Conservation (phyloP, 92 coral and sea anemone species). For the Virgularia gustaviana region DNA sequence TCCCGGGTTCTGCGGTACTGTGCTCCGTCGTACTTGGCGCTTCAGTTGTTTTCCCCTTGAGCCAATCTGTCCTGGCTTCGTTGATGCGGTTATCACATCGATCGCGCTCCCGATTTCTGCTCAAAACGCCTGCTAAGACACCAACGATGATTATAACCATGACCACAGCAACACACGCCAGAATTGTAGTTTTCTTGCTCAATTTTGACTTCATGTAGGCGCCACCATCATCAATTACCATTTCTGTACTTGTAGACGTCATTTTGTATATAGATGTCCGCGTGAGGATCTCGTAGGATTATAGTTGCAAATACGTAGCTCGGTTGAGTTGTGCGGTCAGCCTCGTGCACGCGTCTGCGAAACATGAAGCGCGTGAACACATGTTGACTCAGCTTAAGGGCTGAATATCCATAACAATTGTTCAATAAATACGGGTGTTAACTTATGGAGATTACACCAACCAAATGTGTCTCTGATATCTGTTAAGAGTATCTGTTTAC, state of each 20-base stretch:
- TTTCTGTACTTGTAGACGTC: background rate
- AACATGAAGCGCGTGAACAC: no score
- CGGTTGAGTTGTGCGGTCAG: no score
- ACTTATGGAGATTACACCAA: no score
- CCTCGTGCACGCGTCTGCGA: no score
- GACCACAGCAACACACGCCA: constrained; percentile 45
- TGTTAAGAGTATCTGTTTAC: no score
- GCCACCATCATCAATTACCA: constrained; percentile 17
- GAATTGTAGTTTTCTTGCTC: constrained; percentile 29
- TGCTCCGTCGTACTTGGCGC: background rate
- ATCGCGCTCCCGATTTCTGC: constrained; percentile 64
- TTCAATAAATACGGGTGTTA: no score
- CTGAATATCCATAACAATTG: no score
- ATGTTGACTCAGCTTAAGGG: no score
- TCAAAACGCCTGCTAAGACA: constrained; percentile 75
- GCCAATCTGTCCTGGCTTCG: constrained; percentile 36
- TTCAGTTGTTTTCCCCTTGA: background rate
- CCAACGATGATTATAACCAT: constrained; percentile 61
- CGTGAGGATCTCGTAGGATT: no score
- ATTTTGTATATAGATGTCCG: no score
- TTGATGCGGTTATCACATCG: constrained; percentile 29
- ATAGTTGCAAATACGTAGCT: no score
- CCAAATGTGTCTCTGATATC: no score
- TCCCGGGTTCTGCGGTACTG: background rate
- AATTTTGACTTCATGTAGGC: background rate